Evolutionary conservation across 2,113 vertebrate species (phyloP), one percentile per base, ranked within the genome.

Genomic region (Paedocypris sp.): DNA sequence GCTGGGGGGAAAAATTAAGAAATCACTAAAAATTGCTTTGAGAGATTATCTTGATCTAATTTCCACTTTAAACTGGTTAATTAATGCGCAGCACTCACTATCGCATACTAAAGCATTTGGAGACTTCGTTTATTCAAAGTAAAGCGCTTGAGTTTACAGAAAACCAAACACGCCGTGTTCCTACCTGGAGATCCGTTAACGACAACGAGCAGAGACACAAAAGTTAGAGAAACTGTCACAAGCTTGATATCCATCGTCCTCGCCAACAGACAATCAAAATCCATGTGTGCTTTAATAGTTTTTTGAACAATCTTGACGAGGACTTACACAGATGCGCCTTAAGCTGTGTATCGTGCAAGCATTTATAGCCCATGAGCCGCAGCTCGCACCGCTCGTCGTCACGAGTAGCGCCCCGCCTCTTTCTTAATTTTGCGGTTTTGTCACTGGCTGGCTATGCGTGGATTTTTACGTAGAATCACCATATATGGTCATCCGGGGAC

Each of bases 401-500:
- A 61, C 15, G 13, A 8, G 19, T 6, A 2, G 4, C 11, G 15
- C 46, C 0, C 46, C 45, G 46, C 59, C 33, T 19, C n/a, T 61
- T 50, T 28, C 28, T 48, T 20, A 13, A 49, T 11, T 61, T 29
- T 41, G 59, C 15, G 35, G 20, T 61, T 61, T 50, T 50, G 59
- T 63, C 60, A 62, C 60, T 62, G 60, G 60, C 33, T 39, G 48
- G 29, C 18, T 35, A 41, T 58, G 18, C n/a, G n/a, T 1, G 2
- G 22, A 9, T 20, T 3, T 4, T 6, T 16, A 16, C 23, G 6
- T 23, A 10, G 19, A 20, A 3, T 64, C 23, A 38, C 62, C 62
- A 57, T 35, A 64, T 64, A 57, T 57, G 62, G 51, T 23, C 20
- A 31, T 56, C 62, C 51, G 51, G 42, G 3, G 5, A 36, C 19